Evolutionary conservation across 2,113 vertebrate genomes (phyloP).

Genomic region (Archilochus colubris): DNA sequence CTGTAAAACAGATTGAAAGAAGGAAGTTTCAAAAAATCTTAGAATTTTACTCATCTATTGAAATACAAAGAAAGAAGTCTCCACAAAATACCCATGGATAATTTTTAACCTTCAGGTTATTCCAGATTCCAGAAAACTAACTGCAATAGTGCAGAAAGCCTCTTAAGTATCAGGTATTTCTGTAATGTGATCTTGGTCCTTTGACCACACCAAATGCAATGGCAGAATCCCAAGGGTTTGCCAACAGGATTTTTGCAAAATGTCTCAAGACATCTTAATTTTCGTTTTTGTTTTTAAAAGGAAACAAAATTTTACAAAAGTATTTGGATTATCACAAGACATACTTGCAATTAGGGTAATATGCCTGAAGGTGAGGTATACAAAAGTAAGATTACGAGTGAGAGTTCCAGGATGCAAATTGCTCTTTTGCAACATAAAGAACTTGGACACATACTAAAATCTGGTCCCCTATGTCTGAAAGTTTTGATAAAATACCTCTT

Average conservation of each 20-base stretch:
- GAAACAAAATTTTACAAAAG: not conserved
- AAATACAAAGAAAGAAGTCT: not conserved
- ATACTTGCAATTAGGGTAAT: not conserved
- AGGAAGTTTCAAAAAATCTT: not conserved
- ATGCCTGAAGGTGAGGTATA: not conserved
- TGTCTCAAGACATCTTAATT: not conserved
- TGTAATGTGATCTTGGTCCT: not conserved
- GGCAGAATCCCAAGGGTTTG: not conserved
- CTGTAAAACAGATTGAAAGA: slow-evolving; percentile 69
- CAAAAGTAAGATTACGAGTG: not conserved
- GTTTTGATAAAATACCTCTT: not conserved
- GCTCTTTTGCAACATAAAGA: not conserved
- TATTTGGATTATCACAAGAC: not conserved
- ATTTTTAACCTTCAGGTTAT: not conserved
- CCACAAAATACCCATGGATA: not conserved
- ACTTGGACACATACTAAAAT: not conserved
- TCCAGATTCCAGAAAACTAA: not conserved
- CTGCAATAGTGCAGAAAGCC: not conserved
- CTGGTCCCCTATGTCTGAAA: not conserved
- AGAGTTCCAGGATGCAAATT: not conserved
- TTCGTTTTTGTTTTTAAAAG: not conserved
- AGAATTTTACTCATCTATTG: not conserved
- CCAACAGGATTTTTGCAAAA: not conserved
- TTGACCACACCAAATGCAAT: not conserved
- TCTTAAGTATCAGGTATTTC: not conserved